Percentiles rank a stretch among this genome's conserved stretches.
These are phyloP conservation scores for Aplochiton taeniatus DNA, from an alignment of 2,797 vertebrate species.

Conservation along the genomic window DNA sequence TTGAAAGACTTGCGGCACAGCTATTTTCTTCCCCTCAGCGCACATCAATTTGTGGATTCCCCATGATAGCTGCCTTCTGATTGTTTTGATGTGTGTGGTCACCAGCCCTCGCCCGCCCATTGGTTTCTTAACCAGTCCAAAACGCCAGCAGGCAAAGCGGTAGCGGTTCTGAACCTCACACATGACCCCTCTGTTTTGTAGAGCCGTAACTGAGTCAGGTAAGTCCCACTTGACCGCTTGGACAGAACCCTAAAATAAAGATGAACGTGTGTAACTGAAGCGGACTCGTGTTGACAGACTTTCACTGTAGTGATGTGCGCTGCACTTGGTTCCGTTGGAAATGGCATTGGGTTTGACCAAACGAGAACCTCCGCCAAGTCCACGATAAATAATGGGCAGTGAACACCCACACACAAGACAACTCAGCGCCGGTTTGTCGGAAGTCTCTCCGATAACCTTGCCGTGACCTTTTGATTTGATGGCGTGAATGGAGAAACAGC, in stretches of 20 bases:
- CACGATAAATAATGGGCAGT: no score
- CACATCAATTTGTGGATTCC: slow-evolving; percentile 33
- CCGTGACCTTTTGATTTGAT: slow-evolving; percentile 11
- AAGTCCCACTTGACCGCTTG: no score
- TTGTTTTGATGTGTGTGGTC: slow-evolving; percentile 43
- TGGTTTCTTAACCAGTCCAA: slow-evolving; percentile 26
- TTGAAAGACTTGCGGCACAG: slow-evolving; percentile 25
- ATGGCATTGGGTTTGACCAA: no score
- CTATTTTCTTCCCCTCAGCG: slow-evolving; percentile 41
- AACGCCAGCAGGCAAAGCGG: not conserved
- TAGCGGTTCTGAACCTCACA: not conserved
- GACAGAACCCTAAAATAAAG: no score
- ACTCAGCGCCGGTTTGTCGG: slow-evolving; percentile 15
- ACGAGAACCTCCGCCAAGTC: no score
- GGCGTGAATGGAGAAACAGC: slow-evolving; percentile 6
- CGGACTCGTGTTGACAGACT: no score
- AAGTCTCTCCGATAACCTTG: slow-evolving; percentile 9
- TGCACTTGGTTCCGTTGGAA: no score
- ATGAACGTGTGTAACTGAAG: no score
- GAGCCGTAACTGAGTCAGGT: no score
- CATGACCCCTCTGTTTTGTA: no score
- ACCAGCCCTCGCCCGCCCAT: slow-evolving; percentile 24
- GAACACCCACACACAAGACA: not conserved
- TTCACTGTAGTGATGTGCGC: no score
- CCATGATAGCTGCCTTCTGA: slow-evolving; percentile 9